Evolutionary conservation across 2,797 vertebrate genomes (phyloP), one percentile per base, ranked within the genome.

Genomic region (Hippopotamyrus pictus): DNA sequence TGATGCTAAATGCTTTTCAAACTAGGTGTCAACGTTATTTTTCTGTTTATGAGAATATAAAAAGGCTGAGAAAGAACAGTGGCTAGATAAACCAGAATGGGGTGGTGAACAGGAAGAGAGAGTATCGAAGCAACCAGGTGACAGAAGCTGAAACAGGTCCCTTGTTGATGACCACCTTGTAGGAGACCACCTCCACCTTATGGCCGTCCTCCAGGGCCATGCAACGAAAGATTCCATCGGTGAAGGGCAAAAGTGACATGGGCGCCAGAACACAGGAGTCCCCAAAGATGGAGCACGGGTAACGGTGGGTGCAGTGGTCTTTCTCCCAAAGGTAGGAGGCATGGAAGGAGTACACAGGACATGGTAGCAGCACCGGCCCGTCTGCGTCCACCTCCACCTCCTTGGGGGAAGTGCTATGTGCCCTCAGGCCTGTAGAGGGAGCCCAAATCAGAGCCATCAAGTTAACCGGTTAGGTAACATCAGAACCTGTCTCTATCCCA

Each of bases 261-360:
- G 96, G 96, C 0, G 95, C 95, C 87, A 97, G 94, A 22, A 97
- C 93, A 41, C 97, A 97, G 83, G 95, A 96, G 91, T 96, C 95
- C 48, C 96, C 96, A 0, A 95, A 94, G 93, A 97, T 95, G 85
- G 95, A 90, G 92, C 97, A 97, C 1, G 96, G 95, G 90, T 97
- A 97, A 88, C 92, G 94, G 91, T 92, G 94, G 69, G 91, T 9
- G 87, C 94, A 96, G 95, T 96, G 94, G 90, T 97, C 97, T 89
- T 95, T 96, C 91, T 96, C 96, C 97, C 97, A 97, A 82, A 94
- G 95, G 89, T 97, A 97, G 89, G 92, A 93, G 90, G 97, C 97
- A 3, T 96, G 96, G 91, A 96, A 96, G 89, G 97, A 97, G 88
- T 88, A 94, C 89, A 97, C 94, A 0, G 96, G 96, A 92, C 97